phyloP scores from a whole-genome alignment of 1,140 invertebrate species.

The Cardiocondyla obscurior region DNA sequence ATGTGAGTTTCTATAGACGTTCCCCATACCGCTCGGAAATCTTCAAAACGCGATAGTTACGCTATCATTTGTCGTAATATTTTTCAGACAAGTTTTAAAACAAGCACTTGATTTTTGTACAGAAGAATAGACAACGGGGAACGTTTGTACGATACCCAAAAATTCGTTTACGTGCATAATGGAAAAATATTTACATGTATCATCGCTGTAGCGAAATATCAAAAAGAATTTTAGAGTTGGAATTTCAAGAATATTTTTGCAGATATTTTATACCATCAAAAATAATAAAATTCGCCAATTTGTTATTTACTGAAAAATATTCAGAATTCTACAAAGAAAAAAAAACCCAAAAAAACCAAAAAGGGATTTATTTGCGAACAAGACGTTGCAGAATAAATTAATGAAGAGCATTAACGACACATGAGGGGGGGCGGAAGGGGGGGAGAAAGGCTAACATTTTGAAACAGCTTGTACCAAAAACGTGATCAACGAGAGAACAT shows the following conservation, averaged over 20 bases:
- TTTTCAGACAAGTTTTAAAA: too few species aligned
- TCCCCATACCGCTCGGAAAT: not conserved
- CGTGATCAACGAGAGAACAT: conserved; percentile 54
- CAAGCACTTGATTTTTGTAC: too few species aligned
- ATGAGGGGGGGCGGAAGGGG: too few species aligned
- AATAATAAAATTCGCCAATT: not conserved
- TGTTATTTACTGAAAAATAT: too few species aligned
- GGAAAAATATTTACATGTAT: not conserved
- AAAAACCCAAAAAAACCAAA: too few species aligned
- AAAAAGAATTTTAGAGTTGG: not conserved
- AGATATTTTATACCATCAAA: not conserved
- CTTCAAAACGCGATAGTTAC: not conserved
- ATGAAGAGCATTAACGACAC: not conserved
- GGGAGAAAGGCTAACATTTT: conserved; percentile 33
- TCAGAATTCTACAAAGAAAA: not conserved
- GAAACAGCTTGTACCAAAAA: conserved; percentile 46
- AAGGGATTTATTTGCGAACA: not conserved
- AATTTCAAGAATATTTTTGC: not conserved
- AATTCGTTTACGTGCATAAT: not conserved
- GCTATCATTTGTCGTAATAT: not conserved
- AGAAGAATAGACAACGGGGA: not conserved
- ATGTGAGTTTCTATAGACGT: not conserved
- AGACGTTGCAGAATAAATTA: not conserved
- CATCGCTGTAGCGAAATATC: not conserved
- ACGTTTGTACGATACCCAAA: not conserved